Evolutionary conservation across 2,888 invertebrate genomes (phyloP), one percentile per base, ranked within the genome.

Genomic region (Orthonevra nobilis): DNA sequence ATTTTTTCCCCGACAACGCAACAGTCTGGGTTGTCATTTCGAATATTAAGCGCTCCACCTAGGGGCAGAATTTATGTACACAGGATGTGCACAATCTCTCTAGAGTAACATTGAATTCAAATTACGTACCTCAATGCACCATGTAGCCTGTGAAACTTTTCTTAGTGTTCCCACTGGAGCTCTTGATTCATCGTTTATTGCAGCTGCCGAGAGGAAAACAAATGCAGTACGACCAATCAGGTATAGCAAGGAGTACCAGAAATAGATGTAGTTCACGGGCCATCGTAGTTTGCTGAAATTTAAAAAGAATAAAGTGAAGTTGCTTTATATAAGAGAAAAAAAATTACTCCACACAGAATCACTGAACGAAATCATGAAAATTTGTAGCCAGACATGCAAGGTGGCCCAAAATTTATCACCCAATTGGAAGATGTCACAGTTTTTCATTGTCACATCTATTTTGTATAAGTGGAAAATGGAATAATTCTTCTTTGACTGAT

Each of bases 1-100:
- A 91, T 14, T 91, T 91, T 84, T 91, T 91, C 20, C 92, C 93
- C 7, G 92, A 91, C 32, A 93, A 84, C 0, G 91, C 91, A 0
- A 92, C 90, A 10, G 88, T 89, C 74, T 91, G 90, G 28, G 91
- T 88, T 32, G 89, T 88, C 73, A 93, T 89, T 86, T 92, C 92
- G 74, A 91, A 90, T 69, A 91, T 90, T 23, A 92, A 88, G 48
- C 93, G 89, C 83, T 90, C 91, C 44, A 92, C 89, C 92, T 92
- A 84, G 19, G 23, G 6, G 20, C 5, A 7, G 20, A 38, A 58
- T 60, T 40, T 36, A 9, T 19, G 20, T 15, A 20, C 3, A 20
- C 72, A 10, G 28, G 2, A 46, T 23, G 36, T 44, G 42, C 48
- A 9, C 48, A 19, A 30, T 23, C 2, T 17, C 7, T n/a, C n/a